These are phyloP conservation scores for Rutilus rutilus DNA, from an alignment of 2,113 vertebrate genomes.

Conservation along the genomic window DNA sequence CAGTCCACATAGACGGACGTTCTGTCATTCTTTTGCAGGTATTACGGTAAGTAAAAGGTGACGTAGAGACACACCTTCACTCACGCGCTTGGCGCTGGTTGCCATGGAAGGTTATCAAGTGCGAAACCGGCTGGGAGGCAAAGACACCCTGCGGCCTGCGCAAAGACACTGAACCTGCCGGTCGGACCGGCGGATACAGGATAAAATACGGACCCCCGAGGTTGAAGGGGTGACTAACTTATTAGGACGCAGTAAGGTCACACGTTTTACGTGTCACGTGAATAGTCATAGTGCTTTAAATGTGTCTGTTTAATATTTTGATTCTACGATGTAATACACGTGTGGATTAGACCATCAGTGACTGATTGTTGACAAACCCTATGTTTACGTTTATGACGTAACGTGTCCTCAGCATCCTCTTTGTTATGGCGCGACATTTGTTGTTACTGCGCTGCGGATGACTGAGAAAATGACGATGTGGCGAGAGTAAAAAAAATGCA, in stretches of 20 bases:
- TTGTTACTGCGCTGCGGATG: background rate
- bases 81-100: conserved; percentile 36
- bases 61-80: conserved; percentile 68
- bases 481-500: background rate
- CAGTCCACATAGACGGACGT: background rate
- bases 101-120: conserved; percentile 65
- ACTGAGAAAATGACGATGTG: background rate
- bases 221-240: background rate
- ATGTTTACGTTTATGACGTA: background rate
- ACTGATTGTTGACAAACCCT: background rate
- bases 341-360: background rate
- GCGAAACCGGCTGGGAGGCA: conserved; percentile 39
- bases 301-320: background rate
- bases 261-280: background rate
- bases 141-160: background rate
- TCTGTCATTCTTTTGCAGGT: background rate
- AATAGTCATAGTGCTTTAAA: background rate
- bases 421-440: background rate
- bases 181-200: background rate
- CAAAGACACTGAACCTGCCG: conserved; percentile 9
- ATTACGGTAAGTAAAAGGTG: conserved; percentile 69
- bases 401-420: conserved; percentile 9
- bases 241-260: background rate
- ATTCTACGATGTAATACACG: background rate
- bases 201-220: background rate